Conservation (phyloP, 2,797 vertebrate genomes). For the Chrosomus eos region DNA sequence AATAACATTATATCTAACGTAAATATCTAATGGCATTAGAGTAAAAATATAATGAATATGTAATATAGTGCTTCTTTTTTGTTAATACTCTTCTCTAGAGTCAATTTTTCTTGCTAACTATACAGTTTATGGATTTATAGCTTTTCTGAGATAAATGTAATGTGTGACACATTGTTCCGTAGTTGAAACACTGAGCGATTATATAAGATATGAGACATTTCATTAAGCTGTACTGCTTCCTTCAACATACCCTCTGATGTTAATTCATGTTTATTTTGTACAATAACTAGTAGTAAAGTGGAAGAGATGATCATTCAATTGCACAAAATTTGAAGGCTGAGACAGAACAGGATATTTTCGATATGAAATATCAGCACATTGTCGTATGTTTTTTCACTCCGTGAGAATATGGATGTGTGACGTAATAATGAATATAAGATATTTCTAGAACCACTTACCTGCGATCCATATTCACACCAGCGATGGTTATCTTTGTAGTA, state of each 20-base stretch:
- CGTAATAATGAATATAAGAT: neutral
- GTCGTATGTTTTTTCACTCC: neutral
- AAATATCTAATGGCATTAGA: neutral
- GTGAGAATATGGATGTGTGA: neutral
- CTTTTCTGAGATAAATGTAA: neutral
- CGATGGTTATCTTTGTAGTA: conserved; percentile 70
- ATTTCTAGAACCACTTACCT: conserved; percentile 56
- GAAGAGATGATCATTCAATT: neutral
- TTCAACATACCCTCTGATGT: neutral
- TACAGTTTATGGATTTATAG: neutral
- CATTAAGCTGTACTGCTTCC: neutral
- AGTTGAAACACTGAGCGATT: neutral
- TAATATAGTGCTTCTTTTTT: neutral
- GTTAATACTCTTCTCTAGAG: neutral
- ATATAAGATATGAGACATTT: neutral
- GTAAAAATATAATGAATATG: neutral
- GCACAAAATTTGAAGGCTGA: no score
- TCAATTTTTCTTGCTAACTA: neutral
- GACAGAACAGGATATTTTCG: no score
- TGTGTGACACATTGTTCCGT: neutral
- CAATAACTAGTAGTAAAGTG: neutral
- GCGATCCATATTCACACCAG: conserved; percentile 74
- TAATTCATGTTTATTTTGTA: neutral
- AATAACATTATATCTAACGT: no score
- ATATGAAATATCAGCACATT: neutral